Evolutionary conservation across 1,140 invertebrate genomes (phyloP), one percentile per base, ranked within the genome.

Genomic region (Aphidius gifuensis): DNA sequence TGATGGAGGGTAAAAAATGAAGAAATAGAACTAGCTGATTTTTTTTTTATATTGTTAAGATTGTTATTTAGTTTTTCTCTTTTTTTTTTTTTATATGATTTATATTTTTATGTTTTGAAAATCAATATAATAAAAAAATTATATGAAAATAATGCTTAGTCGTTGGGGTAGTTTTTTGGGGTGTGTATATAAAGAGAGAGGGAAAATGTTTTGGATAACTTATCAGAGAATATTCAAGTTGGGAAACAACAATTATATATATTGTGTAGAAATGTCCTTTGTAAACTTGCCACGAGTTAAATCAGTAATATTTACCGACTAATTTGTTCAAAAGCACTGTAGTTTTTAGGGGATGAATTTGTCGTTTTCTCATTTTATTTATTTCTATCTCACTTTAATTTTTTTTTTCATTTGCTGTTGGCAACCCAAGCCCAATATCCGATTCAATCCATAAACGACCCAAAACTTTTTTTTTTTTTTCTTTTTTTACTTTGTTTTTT

Each of bases 291-390:
- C 58, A 44, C 60, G 42, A 62, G 61, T 64, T 75, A 73, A 75
- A 75, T 75, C 71, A 72, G 66, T 61, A 66, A 71, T 73, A 74
- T 74, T 75, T 74, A 75, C 73, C 68, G 70, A 69, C 65, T 73
- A 75, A 75, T 75, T 72, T 69, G 68, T 59, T 59, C 65, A 67
- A 74, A 68, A 73, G 73, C 69, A 69, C 66, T 53, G 44, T 42
- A 61, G 23, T 32, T 32, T 32, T 32, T 32, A 32, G 23, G 58
- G 64, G 64, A 50, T 60, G 60, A 69, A 56, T 48, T 50, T 58
- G 58, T 64, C 61, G 67, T 60, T 71, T 70, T 60, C 50, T 38
- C 39, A 59, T 59, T 49, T 23, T 48, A 50, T 58, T 6, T 40
- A 9, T 39, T 16, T 38, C 49, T 51, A 6, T 51, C 23, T 32